Base-by-base conservation (phyloP, 23 tunicate genomes). In the Clavelina lepadiformis region DNA sequence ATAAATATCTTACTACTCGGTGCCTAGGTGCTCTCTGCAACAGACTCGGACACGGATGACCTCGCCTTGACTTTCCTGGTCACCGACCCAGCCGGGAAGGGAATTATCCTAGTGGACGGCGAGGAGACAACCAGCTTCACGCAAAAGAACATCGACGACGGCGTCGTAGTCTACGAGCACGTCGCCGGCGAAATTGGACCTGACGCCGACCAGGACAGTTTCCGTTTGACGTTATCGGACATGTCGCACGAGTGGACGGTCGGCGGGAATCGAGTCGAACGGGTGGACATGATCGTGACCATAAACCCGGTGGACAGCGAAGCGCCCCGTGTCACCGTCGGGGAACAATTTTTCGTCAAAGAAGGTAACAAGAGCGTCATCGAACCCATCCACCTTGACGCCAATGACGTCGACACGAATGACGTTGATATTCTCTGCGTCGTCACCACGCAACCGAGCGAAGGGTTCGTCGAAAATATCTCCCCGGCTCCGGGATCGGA, bases 401-500 rank as follows among this genome's bases (percentile, higher is more conserved):
- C 93, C 24, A 56, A 68, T 18, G 98, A 93, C 74, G 76, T 49
- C 33, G 98, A 93, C 64, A 93, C 98, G 29, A 58, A 67, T 33
- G 78, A 74, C 36, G 87, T 79, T 35, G 88, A 93, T 31, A 85
- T 93, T 33, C 35, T 93, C 0, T 93, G 98, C 69, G 79, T 84
- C 56, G 63, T 93, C 55, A 79, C 81, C 8, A 73, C 94, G 21
- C 98, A 93, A 61, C 88, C 98, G 0, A 79, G 47, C 51, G 92
- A 83, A 50, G 98, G 98, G 11, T 93, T 83, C 66, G 61, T 93
- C 37, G 98, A 93, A 63, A 93, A 83, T 38, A 35, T 73, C 18
- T 77, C 94, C 25, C 98, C 98, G 0, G 78, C 85, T n/a, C 78
- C 77, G 21, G 98, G 98, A 35, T 83, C 93, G 1, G 98, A 93